A percentile compares a stretch with the other conserved stretches of the same genome.
Evolutionary conservation across 2,797 vertebrate genomes (phyloP).

Genomic region (Astyanax mexicanus): DNA sequence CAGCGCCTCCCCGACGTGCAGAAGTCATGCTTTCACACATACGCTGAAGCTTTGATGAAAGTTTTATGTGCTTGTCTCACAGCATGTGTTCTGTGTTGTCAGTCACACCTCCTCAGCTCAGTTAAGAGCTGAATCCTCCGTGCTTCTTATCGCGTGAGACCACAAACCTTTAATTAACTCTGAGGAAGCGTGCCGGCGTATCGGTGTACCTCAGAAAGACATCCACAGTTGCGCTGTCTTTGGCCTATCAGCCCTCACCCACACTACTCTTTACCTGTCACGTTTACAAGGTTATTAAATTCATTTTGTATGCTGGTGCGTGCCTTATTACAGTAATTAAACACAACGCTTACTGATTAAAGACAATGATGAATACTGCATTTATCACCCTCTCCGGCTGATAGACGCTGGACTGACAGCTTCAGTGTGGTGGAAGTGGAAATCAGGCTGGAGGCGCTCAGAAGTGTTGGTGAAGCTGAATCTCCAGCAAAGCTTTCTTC

Average conservation of each 20-base stretch:
- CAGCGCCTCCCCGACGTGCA: not conserved
- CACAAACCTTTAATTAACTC: conserved; percentile 47
- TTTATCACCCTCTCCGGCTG: conserved; percentile 28
- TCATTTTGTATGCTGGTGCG: conserved; percentile 33
- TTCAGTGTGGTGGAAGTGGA: not conserved
- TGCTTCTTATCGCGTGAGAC: conserved; percentile 17
- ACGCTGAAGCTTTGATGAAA: conserved; percentile 17
- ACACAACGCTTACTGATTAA: conserved; percentile 40
- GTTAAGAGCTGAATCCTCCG: conserved; percentile 32
- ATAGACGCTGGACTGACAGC: conserved; percentile 37
- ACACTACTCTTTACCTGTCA: conserved; percentile 2
- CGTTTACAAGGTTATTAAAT: conserved; percentile 42
- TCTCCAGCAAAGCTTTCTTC: not conserved
- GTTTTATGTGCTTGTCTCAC: conserved; percentile 38
- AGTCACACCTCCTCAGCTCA: conserved; percentile 37
- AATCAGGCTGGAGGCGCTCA: not conserved
- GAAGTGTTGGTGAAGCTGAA: not conserved
- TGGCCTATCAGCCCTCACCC: not conserved
- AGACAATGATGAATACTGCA: conserved; percentile 32
- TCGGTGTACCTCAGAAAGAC: conserved; percentile 29
- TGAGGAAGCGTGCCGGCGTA: conserved; percentile 7
- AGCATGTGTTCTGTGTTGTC: conserved; percentile 23
- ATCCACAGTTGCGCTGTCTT: conserved; percentile 15
- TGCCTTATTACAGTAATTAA: conserved; percentile 48
- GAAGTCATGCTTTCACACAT: conserved; percentile 26